These are phyloP conservation scores for Ferdinandea cuprea DNA, from an alignment of 2,888 invertebrate genomes.

Conservation along the genomic window DNA sequence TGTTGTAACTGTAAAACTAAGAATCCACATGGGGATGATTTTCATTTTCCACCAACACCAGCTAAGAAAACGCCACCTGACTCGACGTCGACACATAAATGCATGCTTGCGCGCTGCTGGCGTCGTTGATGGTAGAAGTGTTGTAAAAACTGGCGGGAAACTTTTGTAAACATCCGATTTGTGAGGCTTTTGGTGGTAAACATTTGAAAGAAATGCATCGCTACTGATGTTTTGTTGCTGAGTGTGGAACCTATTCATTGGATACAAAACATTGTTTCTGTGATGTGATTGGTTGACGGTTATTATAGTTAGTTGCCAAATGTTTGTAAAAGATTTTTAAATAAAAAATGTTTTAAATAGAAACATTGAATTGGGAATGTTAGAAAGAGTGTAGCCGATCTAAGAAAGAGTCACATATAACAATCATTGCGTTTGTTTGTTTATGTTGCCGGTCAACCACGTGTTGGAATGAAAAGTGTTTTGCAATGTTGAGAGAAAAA, in stretches of 20 bases:
- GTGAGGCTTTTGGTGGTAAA: background rate
- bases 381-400: no score
- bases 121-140: conserved; percentile 35
- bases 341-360: conserved; percentile 6
- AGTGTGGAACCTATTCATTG: conserved; percentile 54
- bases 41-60: conserved; percentile 49
- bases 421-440: background rate
- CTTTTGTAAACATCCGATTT: conserved; percentile 58
- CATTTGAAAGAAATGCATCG: conserved; percentile 55
- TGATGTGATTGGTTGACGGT: conserved; percentile 13
- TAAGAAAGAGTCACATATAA: no score
- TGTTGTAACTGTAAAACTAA: conserved; percentile 38
- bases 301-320: background rate
- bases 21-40: conserved; percentile 59
- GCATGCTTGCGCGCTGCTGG: conserved; percentile 5
- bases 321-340: background rate
- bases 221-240: conserved; percentile 11
- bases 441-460: conserved; percentile 41
- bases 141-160: conserved; percentile 69
- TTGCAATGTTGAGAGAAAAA: conserved; percentile 1
- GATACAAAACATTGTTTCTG: conserved; percentile 30
- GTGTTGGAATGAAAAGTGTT: conserved; percentile 38
- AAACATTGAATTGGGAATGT: background rate
- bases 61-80: conserved; percentile 54
- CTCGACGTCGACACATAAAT: conserved; percentile 23